Base-by-base conservation (phyloP, 2,113 vertebrate species). In the Caloenas nicobarica region DNA sequence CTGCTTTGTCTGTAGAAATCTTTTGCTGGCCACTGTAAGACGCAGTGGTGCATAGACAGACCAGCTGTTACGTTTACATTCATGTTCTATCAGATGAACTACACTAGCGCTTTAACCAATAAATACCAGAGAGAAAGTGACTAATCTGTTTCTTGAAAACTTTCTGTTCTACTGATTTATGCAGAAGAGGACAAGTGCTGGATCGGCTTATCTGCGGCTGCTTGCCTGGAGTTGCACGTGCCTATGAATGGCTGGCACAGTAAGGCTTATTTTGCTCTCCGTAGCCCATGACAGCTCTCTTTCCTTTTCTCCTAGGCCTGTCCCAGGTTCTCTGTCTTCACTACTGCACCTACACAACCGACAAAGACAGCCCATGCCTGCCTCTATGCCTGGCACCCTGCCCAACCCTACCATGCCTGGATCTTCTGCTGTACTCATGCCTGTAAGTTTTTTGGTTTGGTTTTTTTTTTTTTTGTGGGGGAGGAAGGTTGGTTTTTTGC, bases 381-480 rank as follows among this genome's bases (percentile, higher is more conserved):
- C 99, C 97, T 99, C 99, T 96, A 99, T 99, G 99, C 98, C 99
- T 38, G 99, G 99, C 96, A 99, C 99, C n/a, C 98, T 99, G 97
- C 99, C 99, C 87, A 99, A 99, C 97, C 99, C 99, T 3, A 99
- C 99, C 82, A 99, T 99, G 99, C 99, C 99, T 4, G 99, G 99
- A 97, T 99, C 99, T 93, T 99, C 99, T 4, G 99, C 99, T 57
- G 99, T 99, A 60, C 97, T 99, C 93, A 99, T 99, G 99, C 99
- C 99, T 76, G 99, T 99, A 98, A 99, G 99, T 98, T 85, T 72
- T 77, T 74, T 66, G 9, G 33, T 48, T 86, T 64, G 57, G 46
- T 22, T 22, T 61, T 62, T 42, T 7, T 38, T 33, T 40, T 58
- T 42, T 7, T 31, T 33, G 23, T 1, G 3, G 58, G 7, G 10